Percentiles rank a stretch among this genome's conserved stretches.
Conservation (phyloP, 2,113 vertebrate species). For the Bothrops jararaca region DNA sequence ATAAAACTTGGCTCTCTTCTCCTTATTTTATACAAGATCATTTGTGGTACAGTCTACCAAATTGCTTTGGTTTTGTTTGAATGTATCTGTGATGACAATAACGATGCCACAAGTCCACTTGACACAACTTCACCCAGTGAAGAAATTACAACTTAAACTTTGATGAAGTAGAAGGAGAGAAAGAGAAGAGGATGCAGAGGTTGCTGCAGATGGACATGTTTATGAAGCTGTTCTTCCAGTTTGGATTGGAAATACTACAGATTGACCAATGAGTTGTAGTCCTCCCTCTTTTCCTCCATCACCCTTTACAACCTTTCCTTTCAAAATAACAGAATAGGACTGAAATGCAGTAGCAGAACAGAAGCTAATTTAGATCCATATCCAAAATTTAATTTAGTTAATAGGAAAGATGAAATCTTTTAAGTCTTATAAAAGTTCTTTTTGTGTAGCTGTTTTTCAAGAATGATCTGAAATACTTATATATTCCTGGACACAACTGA, state of each 20-base stretch:
- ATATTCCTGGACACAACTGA: background rate
- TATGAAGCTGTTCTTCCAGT: background rate
- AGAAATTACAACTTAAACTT: background rate
- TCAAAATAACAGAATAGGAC: background rate
- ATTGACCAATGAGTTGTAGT: background rate
- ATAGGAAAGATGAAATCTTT: background rate
- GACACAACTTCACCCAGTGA: background rate
- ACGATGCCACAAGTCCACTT: background rate
- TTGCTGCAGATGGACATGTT: background rate
- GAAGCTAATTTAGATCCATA: background rate
- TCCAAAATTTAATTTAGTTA: background rate
- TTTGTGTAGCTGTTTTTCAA: background rate
- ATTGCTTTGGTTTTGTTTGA: background rate
- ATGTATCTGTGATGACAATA: background rate
- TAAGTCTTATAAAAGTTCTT: background rate
- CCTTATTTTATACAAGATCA: background rate
- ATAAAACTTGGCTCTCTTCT: slow-evolving; percentile 30
- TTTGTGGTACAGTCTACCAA: background rate
- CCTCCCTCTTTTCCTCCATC: background rate
- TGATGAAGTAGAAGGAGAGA: background rate
- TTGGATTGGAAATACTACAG: background rate
- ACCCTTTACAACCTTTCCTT: background rate
- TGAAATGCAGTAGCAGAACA: background rate
- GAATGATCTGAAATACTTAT: background rate
- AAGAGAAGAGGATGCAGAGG: background rate